A percentile compares a stretch with the other conserved stretches of the same genome.
These are phyloP conservation scores for Drosophila birchii DNA, from an alignment of 2,888 invertebrate species.

Conservation along the genomic window DNA sequence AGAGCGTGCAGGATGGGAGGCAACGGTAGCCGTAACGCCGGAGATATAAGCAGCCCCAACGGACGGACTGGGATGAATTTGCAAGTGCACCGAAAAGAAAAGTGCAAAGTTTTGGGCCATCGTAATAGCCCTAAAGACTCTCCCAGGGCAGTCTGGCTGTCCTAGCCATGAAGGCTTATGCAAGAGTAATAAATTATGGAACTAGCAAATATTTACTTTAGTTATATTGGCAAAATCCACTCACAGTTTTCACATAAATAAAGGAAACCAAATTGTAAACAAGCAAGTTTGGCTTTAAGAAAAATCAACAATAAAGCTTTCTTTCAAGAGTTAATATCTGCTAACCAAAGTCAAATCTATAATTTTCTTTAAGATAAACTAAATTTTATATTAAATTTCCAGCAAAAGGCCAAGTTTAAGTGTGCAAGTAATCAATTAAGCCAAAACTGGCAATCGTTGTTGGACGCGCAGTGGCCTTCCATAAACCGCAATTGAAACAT, in stretches of 20 bases:
- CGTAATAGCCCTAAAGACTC: conserved; percentile 24
- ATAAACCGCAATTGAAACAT: conserved; percentile 22
- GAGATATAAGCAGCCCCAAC: conserved; percentile 51
- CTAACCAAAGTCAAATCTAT: too few relatives aligned
- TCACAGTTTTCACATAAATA: background rate
- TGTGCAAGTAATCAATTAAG: conserved; percentile 3
- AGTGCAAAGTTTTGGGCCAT: conserved; percentile 6
- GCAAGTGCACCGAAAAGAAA: conserved; percentile 55
- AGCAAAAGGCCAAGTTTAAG: background rate
- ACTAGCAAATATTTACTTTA: background rate
- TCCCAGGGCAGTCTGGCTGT: background rate
- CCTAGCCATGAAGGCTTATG: background rate
- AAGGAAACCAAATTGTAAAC: too few relatives aligned
- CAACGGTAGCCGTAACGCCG: conserved; percentile 38
- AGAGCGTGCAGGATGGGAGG: background rate
- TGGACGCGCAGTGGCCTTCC: conserved; percentile 6
- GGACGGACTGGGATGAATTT: conserved; percentile 55
- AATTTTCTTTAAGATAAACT: background rate
- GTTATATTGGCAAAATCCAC: background rate
- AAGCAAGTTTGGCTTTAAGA: too few relatives aligned
- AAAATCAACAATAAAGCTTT: background rate
- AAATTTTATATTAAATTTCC: background rate
- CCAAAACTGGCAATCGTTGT: background rate
- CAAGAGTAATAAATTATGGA: background rate
- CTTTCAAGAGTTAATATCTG: background rate